Conservation (phyloP, 1,140 invertebrate species). For the Bombus vancouverensis region DNA sequence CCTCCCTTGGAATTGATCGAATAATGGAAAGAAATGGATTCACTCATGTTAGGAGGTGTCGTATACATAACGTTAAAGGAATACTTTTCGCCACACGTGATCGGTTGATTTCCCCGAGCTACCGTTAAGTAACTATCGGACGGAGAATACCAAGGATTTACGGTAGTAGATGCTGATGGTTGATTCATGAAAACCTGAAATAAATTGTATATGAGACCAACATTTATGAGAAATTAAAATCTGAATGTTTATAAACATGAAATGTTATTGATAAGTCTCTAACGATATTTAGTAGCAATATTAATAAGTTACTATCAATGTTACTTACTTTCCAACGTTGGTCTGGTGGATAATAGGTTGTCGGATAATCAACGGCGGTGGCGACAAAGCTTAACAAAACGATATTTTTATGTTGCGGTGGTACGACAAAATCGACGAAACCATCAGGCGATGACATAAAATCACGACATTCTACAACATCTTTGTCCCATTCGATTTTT, state of each 20-base stretch:
- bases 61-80: slow-evolving; percentile 81
- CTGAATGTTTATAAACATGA: neutral
- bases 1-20: slow-evolving; percentile 79
- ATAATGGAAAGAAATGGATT: slow-evolving; percentile 78
- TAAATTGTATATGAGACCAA: neutral
- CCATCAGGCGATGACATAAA: slow-evolving; percentile 78
- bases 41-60: slow-evolving; percentile 62
- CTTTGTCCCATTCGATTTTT: slow-evolving; percentile 77
- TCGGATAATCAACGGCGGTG: slow-evolving; percentile 79
- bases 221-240: neutral
- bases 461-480: slow-evolving; percentile 79
- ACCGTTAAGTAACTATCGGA: slow-evolving; percentile 79
- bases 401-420: slow-evolving; percentile 77
- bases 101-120: slow-evolving; percentile 75
- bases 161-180: slow-evolving; percentile 78
- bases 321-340: slow-evolving; percentile 78
- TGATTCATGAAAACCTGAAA: slow-evolving; percentile 80
- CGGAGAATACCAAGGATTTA: slow-evolving; percentile 80
- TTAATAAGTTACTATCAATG: neutral
- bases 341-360: slow-evolving; percentile 80
- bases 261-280: neutral
- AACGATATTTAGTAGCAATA: neutral
- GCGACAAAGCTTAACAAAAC: slow-evolving; percentile 79
- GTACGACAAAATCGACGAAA: slow-evolving; percentile 80
- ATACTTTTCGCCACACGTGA: slow-evolving; percentile 79